Evolutionary conservation across 2,888 invertebrate genomes (phyloP), one percentile per base, ranked within the genome.

Genomic region (Andrena bucephala): DNA sequence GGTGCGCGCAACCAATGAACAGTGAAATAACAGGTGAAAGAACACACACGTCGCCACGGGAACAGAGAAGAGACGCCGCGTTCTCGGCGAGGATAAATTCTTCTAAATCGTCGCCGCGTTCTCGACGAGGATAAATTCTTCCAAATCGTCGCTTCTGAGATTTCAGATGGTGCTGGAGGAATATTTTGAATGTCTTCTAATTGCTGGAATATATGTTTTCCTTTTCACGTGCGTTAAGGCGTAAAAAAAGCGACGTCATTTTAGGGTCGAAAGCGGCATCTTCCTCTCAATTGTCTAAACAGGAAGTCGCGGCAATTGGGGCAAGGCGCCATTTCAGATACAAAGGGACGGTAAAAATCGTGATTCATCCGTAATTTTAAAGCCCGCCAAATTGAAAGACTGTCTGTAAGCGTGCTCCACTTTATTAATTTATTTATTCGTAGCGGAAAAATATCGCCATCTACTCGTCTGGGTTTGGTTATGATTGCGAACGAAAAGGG

Each of bases 1-100:
- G 75, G 75, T 73, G 73, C 73, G 73, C 73, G 73, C 67, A 80
- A 57, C 81, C 82, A 75, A 82, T 82, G 67, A 81, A 75, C 70
- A 75, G 75, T 63, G 52, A 75, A 81, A 81, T 75, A 82, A 82
- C 82, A 82, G 81, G 82, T 82, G 82, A 81, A 81, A 81, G 81
- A 82, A 71, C 62, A 75, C 74, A 74, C 72, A 52, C 66, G 65
- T 74, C 48, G 69, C n/a, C 24, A 13, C n/a, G 20, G n/a, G 33
- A 42, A 31, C 42, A 20, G 8, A 48, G 73, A 36, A 54, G 69
- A 68, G 69, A 68, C 36, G 65, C 52, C 10, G 20, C 68, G 42
- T 42, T 42, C 42, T 16, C 42, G 42, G 4, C 42, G 16, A 42
- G 42, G 42, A 42, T 42, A 16, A 42, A 42, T 69, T 57, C 54